Evolutionary conservation across 2,113 vertebrate species (phyloP), one percentile per base, ranked within the genome.

Genomic region (Irena cyanogastra): DNA sequence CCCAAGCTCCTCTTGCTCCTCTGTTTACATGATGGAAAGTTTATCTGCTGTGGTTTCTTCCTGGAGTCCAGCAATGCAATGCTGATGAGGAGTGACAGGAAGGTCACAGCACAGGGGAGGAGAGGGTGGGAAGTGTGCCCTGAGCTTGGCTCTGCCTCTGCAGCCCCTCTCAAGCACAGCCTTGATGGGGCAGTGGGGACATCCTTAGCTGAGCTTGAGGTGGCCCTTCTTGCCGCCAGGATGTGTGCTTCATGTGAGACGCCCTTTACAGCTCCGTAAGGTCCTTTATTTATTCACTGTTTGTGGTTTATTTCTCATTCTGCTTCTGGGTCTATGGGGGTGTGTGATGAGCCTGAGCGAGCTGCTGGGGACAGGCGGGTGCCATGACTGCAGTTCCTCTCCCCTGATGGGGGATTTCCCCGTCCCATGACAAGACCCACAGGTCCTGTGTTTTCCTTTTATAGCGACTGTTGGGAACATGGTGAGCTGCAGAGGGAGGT

Each of bases 41-140:
- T 94, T 87, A 86, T 95, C 80, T 72, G 86, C 81, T 76, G 80
- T 16, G 4, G 64, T 95, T 94, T 89, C 85, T 96, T 96, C 81
- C 54, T 6, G 0, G 60, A 92, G 94, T 82, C 93, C 91, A 76
- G 70, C 53, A 85, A 42, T 13, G 60, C 4, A 4, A 90, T 1
- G 11, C 74, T 97, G 92, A 97, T 95, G 88, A 86, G 71, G 86
- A 93, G 53, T 93, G 96, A 94, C 95, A 94, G 90, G 94, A 96
- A 96, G 94, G 95, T 95, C 93, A 83, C 77, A 35, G 69, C 8
- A 1, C 74, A 49, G 70, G 56, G 65, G 35, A 83, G 56, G 82
- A 54, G 80, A 83, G 53, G 35, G 35, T 59, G 84, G 30, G 83
- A 28, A 90, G 60, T 2, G 5, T 50, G 71, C 74, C 92, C 77